Conservation (phyloP, 2,113 vertebrate genomes). For the Vicugna pacos region DNA sequence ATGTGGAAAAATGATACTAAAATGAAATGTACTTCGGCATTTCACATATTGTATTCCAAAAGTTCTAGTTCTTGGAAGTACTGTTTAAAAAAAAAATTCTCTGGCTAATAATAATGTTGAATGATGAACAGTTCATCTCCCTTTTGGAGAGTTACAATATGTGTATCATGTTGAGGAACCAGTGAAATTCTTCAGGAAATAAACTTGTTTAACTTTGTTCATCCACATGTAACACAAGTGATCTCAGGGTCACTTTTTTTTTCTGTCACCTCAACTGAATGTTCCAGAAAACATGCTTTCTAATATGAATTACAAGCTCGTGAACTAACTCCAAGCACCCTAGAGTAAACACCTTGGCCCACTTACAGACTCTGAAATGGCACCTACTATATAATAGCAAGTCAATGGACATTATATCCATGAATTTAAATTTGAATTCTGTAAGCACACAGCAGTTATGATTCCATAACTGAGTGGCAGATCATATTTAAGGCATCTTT, state of each 20-base stretch:
- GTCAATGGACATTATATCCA: not conserved
- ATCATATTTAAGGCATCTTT: not conserved
- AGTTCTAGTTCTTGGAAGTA: not conserved
- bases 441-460: not conserved
- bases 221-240: not conserved
- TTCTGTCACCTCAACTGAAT: not conserved
- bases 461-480: not conserved
- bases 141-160: not conserved
- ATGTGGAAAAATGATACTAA: not conserved
- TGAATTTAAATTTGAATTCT: not conserved
- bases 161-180: not conserved
- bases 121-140: not conserved
- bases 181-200: not conserved
- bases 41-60: slow-evolving; percentile 33
- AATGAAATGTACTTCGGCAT: slow-evolving; percentile 41
- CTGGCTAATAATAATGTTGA: not conserved
- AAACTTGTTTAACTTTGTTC: not conserved
- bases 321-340: not conserved
- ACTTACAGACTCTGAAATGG: slow-evolving; percentile 18
- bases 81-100: not conserved
- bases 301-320: not conserved
- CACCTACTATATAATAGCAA: not conserved
- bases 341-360: not conserved
- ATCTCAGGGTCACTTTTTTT: not conserved
- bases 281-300: not conserved